Evolutionary conservation across 2,113 vertebrate genomes (phyloP), one percentile per base, ranked within the genome.

Genomic region (Clarias batrachus): DNA sequence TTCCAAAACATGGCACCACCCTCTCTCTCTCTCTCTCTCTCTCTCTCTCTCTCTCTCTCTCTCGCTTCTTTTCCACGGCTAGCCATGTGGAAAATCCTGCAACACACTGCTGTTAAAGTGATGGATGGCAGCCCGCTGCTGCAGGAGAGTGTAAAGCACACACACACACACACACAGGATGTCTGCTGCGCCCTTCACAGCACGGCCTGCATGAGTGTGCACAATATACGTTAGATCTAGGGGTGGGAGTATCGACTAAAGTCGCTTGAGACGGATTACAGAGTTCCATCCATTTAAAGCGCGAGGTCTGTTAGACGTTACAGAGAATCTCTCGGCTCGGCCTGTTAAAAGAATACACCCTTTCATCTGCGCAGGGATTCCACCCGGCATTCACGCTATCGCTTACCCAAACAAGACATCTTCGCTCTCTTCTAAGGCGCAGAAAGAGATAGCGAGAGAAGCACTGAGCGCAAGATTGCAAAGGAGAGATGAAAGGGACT

Each of bases 141-240:
- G 88, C 73, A 74, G 62, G 71, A 63, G 71, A 88, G 81, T 52
- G 57, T 77, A 60, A 37, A 66, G 30, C 77, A 14, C 1, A 16
- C 12, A 16, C 68, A 71, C 68, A 8, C 27, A 63, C 60, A 81
- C 27, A 81, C 63, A 70, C 82, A 80, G 57, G 63, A 83, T 71
- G 88, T 91, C 90, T 92, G 90, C 71, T 89, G 57, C 73, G 88
- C 85, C 89, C 91, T 91, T 92, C 89, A 90, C 84, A 30, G 81
- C 52, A 86, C 57, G 70, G 21, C 30, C 57, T 48, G 68, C 33
- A 63, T 62, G 83, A 81, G 81, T 82, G 81, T 76, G 85, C 62
- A 63, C 6, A 68, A 63, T 60, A 74, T 82, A 57, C 27, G 30
- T 74, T 37, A 77, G 37, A 71, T 13, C 33, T 4, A 27, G 74